Evolutionary conservation across 2,888 invertebrate species (phyloP).

Genomic region (Chrysodeixis includens): DNA sequence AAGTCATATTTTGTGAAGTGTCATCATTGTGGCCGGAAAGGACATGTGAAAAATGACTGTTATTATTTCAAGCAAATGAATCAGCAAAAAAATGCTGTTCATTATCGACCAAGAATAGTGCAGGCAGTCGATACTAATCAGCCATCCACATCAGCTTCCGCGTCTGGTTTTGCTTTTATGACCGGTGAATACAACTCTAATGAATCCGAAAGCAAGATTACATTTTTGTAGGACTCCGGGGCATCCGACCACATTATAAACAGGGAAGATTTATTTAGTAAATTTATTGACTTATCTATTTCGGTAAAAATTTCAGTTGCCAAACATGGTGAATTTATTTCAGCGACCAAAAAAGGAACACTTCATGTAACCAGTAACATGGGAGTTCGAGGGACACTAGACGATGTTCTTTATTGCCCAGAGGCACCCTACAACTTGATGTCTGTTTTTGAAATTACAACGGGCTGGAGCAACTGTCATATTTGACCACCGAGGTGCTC

Average conservation of each 20-base stretch:
- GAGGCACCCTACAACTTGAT: constrained; percentile 61
- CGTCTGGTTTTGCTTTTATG: constrained; percentile 19
- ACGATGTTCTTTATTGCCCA: constrained; percentile 58
- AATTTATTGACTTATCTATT: constrained; percentile 6
- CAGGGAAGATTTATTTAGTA: constrained; percentile 29
- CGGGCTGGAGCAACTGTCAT: constrained; percentile 7
- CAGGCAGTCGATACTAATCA: constrained; percentile 35
- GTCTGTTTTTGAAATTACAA: constrained; percentile 20
- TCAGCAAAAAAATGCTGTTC: constrained; percentile 14
- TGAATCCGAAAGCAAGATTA: not conserved
- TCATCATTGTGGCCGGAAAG: constrained; percentile 62
- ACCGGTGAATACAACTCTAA: too few species aligned
- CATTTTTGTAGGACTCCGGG: constrained; percentile 9
- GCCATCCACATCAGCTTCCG: constrained; percentile 14
- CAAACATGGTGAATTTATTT: constrained; percentile 58
- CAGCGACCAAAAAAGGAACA: constrained; percentile 61
- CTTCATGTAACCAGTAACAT: constrained; percentile 59
- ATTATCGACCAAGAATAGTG: constrained; percentile 32
- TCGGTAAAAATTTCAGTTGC: constrained; percentile 65
- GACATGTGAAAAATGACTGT: constrained; percentile 64
- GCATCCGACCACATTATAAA: constrained; percentile 53
- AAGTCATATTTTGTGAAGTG: constrained; percentile 43
- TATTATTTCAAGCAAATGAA: constrained; percentile 49
- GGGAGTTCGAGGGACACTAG: constrained; percentile 43
- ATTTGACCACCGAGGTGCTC: constrained; percentile 3